Evolutionary conservation across 2,113 vertebrate species (phyloP).

Genomic region (Coregonus clupeaformis): DNA sequence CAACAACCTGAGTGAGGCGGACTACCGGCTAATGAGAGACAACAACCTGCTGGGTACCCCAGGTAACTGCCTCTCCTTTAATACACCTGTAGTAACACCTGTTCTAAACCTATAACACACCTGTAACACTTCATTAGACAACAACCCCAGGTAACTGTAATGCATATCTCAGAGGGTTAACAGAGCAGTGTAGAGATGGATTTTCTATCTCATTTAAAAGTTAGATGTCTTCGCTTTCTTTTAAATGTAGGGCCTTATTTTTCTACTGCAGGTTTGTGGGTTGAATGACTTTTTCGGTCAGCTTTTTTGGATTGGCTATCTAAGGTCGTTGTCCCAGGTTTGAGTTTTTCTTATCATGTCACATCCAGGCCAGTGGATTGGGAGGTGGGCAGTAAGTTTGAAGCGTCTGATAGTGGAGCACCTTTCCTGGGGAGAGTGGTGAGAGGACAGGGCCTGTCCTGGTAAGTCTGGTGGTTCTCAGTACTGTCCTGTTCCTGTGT

Average conservation of each 20-base stretch:
- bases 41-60: constrained; percentile 97
- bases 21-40: constrained; percentile 98
- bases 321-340: not conserved
- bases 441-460: constrained; percentile 66
- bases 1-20: constrained; percentile 96
- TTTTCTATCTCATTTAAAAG: too few relatives aligned
- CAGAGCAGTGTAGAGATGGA: too few relatives aligned
- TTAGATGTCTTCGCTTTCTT: too few relatives aligned
- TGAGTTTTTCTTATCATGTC: constrained; percentile 28
- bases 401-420: constrained; percentile 36
- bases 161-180: too few relatives aligned
- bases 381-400: constrained; percentile 64
- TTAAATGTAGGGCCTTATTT: too few relatives aligned
- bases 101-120: too few relatives aligned
- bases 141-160: too few relatives aligned
- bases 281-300: too few relatives aligned
- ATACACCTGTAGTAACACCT: too few relatives aligned
- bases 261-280: too few relatives aligned
- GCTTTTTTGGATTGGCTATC: too few relatives aligned
- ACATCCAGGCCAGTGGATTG: constrained; percentile 62
- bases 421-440: constrained; percentile 61
- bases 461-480: constrained; percentile 69
- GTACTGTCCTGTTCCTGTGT: constrained; percentile 57
- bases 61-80: constrained; percentile 67
- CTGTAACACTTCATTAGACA: too few relatives aligned